These are phyloP conservation scores for Ceryle rudis DNA, from an alignment of 2,797 vertebrate species.

Conservation along the genomic window DNA sequence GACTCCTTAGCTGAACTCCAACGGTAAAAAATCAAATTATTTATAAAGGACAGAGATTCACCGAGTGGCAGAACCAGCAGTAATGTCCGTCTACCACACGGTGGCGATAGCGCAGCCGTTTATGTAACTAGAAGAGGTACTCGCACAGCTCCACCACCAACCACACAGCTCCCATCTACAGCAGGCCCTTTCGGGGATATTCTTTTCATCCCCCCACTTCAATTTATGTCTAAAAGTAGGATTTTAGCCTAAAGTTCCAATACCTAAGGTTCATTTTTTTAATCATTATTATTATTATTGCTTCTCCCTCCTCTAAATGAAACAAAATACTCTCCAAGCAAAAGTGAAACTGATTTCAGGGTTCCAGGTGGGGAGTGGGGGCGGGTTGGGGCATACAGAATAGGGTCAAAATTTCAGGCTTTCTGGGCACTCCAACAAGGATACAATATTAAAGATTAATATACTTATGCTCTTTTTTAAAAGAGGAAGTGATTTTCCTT, in stretches of 20 bases:
- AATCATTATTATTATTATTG: neutral
- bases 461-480: neutral
- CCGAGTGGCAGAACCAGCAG: neutral
- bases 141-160: neutral
- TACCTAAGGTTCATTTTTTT: neutral
- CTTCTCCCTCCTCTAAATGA: neutral
- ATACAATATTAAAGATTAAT: neutral
- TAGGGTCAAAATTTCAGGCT: neutral
- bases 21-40: neutral
- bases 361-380: neutral
- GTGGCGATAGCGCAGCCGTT: constrained; percentile 65
- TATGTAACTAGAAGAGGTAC: neutral
- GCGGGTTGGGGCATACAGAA: neutral
- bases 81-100: constrained; percentile 54
- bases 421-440: neutral
- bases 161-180: neutral
- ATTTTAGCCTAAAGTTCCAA: neutral
- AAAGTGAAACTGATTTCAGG: neutral
- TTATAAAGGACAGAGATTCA: neutral
- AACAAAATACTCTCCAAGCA: neutral
- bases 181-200: neutral
- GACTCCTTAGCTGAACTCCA: constrained; percentile 28
- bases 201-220: neutral
- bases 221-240: neutral
- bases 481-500: neutral